Conservation (phyloP, 2,888 invertebrate genomes). For the Drosophila phalerata region DNA sequence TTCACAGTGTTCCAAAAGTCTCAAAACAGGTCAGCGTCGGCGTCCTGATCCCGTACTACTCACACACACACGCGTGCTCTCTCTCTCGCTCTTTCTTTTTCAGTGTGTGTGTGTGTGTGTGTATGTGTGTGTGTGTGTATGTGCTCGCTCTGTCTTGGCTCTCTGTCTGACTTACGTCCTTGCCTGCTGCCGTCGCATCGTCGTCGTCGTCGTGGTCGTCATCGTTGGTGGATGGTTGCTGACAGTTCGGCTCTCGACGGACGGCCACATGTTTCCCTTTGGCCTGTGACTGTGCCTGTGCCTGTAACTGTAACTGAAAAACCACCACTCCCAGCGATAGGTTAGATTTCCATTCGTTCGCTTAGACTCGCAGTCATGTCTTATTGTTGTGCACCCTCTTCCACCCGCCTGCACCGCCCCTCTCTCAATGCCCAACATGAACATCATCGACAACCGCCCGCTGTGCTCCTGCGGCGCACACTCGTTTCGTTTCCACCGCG, state of each 20-base stretch:
- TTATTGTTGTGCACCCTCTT: conserved; percentile 45
- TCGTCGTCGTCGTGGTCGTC: conserved; percentile 28
- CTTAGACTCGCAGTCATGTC: conserved; percentile 35
- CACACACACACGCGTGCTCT: conserved; percentile 7
- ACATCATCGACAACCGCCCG: conserved; percentile 23
- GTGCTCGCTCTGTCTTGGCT: conserved; percentile 27
- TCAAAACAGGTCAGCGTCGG: conserved; percentile 57
- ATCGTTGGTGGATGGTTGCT: conserved; percentile 66
- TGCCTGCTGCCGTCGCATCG: conserved; percentile 22
- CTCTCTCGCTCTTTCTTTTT: conserved; percentile 29
- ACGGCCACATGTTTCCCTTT: conserved; percentile 57
- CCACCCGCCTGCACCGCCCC: conserved; percentile 2
- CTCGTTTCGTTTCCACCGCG: conserved; percentile 77
- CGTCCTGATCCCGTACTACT: conserved; percentile 29
- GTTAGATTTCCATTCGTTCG: conserved; percentile 72
- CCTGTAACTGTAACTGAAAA: conserved; percentile 24
- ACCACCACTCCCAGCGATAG: conserved; percentile 75
- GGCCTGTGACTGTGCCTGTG: conserved; percentile 15
- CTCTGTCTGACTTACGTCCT: conserved; percentile 46
- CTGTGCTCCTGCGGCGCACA: conserved; percentile 71
- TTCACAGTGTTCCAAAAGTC: conserved; percentile 72
- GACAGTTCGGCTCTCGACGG: conserved; percentile 78
- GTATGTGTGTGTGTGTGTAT: not conserved
- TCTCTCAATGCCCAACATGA: conserved; percentile 6
- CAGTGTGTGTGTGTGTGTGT: not conserved